These are phyloP conservation scores for Leptothorax acervorum DNA, from an alignment of 2,888 invertebrate species.

Conservation along the genomic window DNA sequence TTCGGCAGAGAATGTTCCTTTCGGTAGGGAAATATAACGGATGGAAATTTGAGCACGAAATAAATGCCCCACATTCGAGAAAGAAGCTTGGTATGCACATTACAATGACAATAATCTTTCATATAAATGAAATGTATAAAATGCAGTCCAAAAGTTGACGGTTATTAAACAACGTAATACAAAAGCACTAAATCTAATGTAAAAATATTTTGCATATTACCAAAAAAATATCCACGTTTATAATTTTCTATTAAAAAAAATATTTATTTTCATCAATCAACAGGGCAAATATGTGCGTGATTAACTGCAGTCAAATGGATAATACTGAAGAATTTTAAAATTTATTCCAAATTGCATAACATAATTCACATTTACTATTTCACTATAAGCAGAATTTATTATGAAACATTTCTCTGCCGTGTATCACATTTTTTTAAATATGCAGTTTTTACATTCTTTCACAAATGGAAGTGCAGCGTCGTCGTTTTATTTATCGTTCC, in stretches of 20 bases:
- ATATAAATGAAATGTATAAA: neutral
- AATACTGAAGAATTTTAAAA: neutral
- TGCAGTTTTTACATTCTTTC: constrained; percentile 23
- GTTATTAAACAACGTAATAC: neutral
- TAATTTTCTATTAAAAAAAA: neutral
- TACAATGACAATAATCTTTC: constrained; percentile 5
- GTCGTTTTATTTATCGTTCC: constrained; percentile 23
- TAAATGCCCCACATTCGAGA: constrained; percentile 4
- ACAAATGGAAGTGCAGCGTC: constrained; percentile 4
- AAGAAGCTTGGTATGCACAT: neutral
- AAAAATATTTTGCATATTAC: neutral
- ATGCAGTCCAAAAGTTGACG: neutral
- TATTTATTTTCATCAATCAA: neutral
- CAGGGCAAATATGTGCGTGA: neutral
- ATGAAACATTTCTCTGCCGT: neutral
- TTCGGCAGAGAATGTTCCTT: constrained; percentile 1
- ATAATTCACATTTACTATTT: constrained; percentile 1
- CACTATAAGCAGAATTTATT: constrained; percentile 14
- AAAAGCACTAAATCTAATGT: neutral
- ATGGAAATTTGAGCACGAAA: neutral
- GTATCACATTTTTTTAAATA: constrained; percentile 16
- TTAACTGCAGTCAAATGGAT: neutral
- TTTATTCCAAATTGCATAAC: constrained; percentile 3
- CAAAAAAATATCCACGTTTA: neutral
- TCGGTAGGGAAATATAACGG: neutral